These are phyloP conservation scores for Malurus melanocephalus DNA, from an alignment of 2,113 vertebrate species.

Conservation along the genomic window DNA sequence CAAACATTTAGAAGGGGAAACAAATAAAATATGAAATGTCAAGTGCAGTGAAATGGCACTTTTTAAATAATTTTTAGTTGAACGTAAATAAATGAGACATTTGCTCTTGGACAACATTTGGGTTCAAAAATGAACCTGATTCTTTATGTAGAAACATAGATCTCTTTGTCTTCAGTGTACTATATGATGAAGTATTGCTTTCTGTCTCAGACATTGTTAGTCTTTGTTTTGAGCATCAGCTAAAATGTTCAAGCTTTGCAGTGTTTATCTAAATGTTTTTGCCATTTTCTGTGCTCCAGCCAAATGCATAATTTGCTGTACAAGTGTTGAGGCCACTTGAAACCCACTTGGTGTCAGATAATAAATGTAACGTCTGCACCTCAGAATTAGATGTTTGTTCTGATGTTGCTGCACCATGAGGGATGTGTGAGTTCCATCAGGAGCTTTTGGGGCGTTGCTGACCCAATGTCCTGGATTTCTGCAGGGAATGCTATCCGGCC, in stretches of 20 bases:
- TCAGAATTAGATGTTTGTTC: neutral
- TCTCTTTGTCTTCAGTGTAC: neutral
- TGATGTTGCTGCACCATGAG: neutral
- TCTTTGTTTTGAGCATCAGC: slow-evolving; percentile 37
- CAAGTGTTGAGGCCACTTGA: neutral
- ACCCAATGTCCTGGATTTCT: neutral
- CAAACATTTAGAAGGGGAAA: neutral
- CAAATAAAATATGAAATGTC: neutral
- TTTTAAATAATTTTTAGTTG: neutral
- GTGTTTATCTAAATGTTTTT: neutral
- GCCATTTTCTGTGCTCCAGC: neutral
- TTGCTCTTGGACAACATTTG: neutral
- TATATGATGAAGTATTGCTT: neutral
- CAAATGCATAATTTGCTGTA: neutral
- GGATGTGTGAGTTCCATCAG: neutral
- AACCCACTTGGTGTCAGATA: neutral
- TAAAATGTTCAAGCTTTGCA: slow-evolving; percentile 3
- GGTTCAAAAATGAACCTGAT: neutral
- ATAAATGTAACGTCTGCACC: neutral
- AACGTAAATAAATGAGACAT: neutral
- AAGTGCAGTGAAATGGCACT: neutral
- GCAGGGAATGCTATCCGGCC: slow-evolving; percentile 90
- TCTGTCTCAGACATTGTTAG: neutral
- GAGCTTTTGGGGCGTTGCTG: neutral
- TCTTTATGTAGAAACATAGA: neutral